Conservation (phyloP, 2,797 vertebrate species). For the Amphiprion clarkii region DNA sequence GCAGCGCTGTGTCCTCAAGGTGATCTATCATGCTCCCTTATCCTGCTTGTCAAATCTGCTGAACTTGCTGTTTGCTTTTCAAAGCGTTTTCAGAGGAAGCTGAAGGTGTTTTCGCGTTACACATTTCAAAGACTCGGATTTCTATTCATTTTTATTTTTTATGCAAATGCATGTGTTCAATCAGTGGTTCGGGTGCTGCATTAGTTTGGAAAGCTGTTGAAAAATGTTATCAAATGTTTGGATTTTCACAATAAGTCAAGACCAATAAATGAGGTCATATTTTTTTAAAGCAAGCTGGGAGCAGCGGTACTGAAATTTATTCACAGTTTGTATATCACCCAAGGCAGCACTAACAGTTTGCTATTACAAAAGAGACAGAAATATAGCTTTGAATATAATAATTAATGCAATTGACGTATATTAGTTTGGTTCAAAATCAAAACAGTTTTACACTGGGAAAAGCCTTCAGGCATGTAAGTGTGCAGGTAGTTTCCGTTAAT, state of each 20-base stretch:
- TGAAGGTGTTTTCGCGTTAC: constrained; percentile 40
- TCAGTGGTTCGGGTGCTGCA: constrained; percentile 1
- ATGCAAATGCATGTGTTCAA: constrained; percentile 42
- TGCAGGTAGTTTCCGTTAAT: not conserved
- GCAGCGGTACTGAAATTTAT: constrained; percentile 26
- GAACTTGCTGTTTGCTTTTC: constrained; percentile 61
- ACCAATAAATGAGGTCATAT: constrained; percentile 1
- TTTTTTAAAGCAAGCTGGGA: constrained; percentile 20
- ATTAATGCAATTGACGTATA: not conserved
- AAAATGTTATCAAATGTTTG: constrained; percentile 25
- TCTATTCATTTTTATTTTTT: constrained; percentile 28
- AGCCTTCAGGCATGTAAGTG: not conserved
- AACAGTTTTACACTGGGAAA: constrained; percentile 14
- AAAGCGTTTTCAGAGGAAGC: constrained; percentile 45
- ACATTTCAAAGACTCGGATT: constrained; percentile 23
- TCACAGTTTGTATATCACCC: not conserved
- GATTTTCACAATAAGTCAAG: constrained; percentile 20
- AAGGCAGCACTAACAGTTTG: not conserved
- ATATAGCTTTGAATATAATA: not conserved
- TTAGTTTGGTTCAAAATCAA: constrained; percentile 13
- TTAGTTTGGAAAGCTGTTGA: constrained; percentile 18
- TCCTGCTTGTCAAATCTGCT: constrained; percentile 67
- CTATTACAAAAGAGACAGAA: not conserved
- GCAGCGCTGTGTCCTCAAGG: constrained; percentile 44
- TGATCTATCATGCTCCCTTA: constrained; percentile 70